Evolutionary conservation across 2,113 vertebrate genomes (phyloP).

Genomic region (Microtus pennsylvanicus): DNA sequence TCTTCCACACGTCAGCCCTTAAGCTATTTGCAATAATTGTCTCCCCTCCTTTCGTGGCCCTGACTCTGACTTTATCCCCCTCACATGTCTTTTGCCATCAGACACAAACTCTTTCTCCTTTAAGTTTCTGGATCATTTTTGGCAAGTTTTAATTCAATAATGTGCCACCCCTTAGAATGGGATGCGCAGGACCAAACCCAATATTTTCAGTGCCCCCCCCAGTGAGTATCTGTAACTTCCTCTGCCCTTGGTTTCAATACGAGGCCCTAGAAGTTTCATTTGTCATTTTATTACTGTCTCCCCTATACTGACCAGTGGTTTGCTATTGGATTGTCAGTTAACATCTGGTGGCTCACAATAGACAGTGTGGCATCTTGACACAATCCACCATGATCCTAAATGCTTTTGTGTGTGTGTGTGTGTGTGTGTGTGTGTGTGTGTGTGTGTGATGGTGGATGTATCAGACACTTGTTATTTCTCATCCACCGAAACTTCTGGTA

Average conservation of each 20-base stretch:
- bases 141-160: not conserved
- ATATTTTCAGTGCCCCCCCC: not conserved
- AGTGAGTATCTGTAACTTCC: not conserved
- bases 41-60: not conserved
- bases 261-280: not conserved
- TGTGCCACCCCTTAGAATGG: not conserved
- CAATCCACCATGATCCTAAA: not conserved
- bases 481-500: not conserved
- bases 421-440: not conserved
- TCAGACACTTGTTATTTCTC: not conserved
- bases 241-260: not conserved
- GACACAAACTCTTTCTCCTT: not conserved
- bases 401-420: not conserved
- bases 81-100: not conserved
- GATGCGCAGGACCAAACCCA: not conserved
- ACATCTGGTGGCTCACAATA: not conserved
- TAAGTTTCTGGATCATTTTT: not conserved
- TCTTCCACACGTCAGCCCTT: not conserved
- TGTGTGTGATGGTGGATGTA: not conserved
- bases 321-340: not conserved
- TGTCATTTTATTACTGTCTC: not conserved
- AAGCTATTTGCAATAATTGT: conserved; percentile 9
- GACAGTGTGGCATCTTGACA: not conserved
- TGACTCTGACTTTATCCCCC: not conserved
- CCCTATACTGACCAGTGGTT: not conserved